A percentile compares a stretch with the other conserved stretches of the same genome.
These are phyloP conservation scores for Listrodromus nycthemerus DNA, from an alignment of 2,888 invertebrate genomes.

Conservation along the genomic window DNA sequence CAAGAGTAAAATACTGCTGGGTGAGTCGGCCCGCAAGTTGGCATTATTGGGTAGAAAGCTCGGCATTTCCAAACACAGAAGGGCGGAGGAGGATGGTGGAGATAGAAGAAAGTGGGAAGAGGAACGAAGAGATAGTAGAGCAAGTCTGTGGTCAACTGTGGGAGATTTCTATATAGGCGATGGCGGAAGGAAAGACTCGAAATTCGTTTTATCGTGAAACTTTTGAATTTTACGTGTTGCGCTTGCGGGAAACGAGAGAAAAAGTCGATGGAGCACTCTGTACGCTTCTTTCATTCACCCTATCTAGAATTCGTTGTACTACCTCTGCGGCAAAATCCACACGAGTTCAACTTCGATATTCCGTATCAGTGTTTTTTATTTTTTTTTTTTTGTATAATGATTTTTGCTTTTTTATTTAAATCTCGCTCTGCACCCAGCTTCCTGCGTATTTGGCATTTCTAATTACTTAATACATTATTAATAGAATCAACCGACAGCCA, in stretches of 20 bases:
- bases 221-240: slow-evolving; percentile 72
- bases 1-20: slow-evolving; percentile 58
- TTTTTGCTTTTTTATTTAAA: neutral
- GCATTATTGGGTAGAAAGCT: slow-evolving; percentile 21
- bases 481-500: slow-evolving; percentile 80
- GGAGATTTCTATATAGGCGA: neutral
- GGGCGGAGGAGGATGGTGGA: slow-evolving; percentile 1
- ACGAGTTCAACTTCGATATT: neutral
- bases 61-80: neutral
- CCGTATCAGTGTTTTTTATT: neutral
- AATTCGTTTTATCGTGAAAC: slow-evolving; percentile 73
- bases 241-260: slow-evolving; percentile 57
- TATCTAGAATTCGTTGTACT: neutral
- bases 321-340: neutral
- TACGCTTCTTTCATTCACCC: slow-evolving; percentile 5
- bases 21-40: slow-evolving; percentile 8
- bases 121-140: slow-evolving; percentile 31
- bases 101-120: slow-evolving; percentile 43
- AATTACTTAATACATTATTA: slow-evolving; percentile 83
- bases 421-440: slow-evolving; percentile 46
- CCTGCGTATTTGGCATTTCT: slow-evolving; percentile 72
- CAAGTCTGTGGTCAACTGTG: slow-evolving; percentile 27
- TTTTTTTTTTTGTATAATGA: neutral
- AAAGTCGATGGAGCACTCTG: neutral
- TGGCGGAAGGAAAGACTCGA: slow-evolving; percentile 10